phyloP scores from a whole-genome alignment of 2,888 invertebrate species.

The Hydroisotoma schaefferi region DNA sequence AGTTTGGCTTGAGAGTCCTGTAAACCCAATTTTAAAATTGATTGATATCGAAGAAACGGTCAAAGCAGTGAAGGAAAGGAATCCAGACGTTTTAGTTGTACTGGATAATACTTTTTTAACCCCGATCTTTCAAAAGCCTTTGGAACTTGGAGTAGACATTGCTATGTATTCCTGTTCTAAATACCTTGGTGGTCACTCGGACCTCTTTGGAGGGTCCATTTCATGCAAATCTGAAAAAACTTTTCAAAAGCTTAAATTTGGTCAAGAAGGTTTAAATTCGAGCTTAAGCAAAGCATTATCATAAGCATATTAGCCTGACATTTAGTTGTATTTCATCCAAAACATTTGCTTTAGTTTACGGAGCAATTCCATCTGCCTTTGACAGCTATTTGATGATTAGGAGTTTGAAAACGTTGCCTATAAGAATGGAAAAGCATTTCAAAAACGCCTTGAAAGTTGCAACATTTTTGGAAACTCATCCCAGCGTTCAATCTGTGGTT shows the following conservation, averaged over 20 bases:
- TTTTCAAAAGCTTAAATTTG: constrained; percentile 55
- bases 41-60: constrained; percentile 56
- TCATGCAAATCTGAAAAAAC: constrained; percentile 55
- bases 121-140: constrained; percentile 64
- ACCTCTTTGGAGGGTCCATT: constrained; percentile 67
- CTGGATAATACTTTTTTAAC: constrained; percentile 61
- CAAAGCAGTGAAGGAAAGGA: constrained; percentile 50
- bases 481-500: constrained; percentile 71
- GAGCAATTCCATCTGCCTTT: constrained; percentile 90
- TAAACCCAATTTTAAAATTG: constrained; percentile 59
- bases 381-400: constrained; percentile 91
- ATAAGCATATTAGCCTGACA: background rate
- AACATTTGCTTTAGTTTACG: constrained; percentile 64
- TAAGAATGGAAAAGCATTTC: constrained; percentile 87
- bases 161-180: constrained; percentile 89
- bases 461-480: constrained; percentile 73
- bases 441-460: constrained; percentile 73
- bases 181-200: constrained; percentile 97
- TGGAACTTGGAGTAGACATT: constrained; percentile 85
- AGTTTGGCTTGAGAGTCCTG: constrained; percentile 62
- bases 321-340: background rate
- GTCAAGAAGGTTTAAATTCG: constrained; percentile 54
- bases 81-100: constrained; percentile 53
- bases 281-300: background rate
- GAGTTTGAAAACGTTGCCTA: constrained; percentile 84